Percentiles rank a stretch among this genome's conserved stretches.
Evolutionary conservation across 2,113 vertebrate species (phyloP).

Genomic region (Pao palembangensis): DNA sequence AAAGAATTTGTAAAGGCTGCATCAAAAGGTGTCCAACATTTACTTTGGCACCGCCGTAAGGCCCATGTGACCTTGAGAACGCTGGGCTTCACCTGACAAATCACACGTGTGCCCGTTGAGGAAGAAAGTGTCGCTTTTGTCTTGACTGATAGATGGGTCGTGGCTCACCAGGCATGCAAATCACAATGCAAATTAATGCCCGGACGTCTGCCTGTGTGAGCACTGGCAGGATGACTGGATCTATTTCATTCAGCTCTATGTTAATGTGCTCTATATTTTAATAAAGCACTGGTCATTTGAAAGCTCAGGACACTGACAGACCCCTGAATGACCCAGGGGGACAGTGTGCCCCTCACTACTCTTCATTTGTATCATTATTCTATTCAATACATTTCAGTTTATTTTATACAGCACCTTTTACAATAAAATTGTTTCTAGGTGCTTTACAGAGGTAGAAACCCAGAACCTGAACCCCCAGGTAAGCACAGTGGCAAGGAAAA

Average conservation of each 20-base stretch:
- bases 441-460: too few relatives aligned
- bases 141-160: conserved; percentile 64
- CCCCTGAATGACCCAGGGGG: too few relatives aligned
- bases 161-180: conserved; percentile 10
- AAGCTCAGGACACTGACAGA: too few relatives aligned
- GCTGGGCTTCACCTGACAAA: conserved; percentile 42
- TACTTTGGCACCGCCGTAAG: conserved; percentile 62
- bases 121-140: conserved; percentile 58
- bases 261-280: too few relatives aligned
- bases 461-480: too few relatives aligned
- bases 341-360: too few relatives aligned
- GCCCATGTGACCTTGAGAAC: conserved; percentile 63
- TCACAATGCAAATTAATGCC: conserved; percentile 49
- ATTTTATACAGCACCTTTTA: too few relatives aligned
- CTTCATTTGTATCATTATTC: too few relatives aligned
- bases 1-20: conserved; percentile 72
- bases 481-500: too few relatives aligned
- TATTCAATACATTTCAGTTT: too few relatives aligned
- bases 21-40: conserved; percentile 73
- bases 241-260: conserved; percentile 1
- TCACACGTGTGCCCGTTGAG: conserved; percentile 21
- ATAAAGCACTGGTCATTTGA: too few relatives aligned
- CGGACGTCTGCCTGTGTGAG: background rate
- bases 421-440: too few relatives aligned
- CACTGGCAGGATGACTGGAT: conserved; percentile 2